Base-by-base conservation (phyloP, 2,888 invertebrate genomes). In the Pammene aurita region DNA sequence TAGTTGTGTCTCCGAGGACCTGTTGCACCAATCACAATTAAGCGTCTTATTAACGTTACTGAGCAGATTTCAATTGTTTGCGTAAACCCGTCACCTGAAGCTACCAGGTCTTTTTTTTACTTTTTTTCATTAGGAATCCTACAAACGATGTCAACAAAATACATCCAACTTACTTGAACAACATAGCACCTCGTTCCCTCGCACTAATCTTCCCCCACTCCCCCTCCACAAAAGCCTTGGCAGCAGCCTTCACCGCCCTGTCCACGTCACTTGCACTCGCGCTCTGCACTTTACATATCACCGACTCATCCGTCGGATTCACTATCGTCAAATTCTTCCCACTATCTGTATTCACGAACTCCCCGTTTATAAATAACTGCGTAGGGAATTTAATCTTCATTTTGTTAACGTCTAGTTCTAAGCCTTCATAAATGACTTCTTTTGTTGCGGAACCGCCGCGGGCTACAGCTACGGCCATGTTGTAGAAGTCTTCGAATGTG, bases 151-250 rank as follows among this genome's bases (percentile, higher is more conserved):
- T n/a, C 7, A 42, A 11, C 42, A 13, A 9, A 42, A 13, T 42
- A 0, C 41, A 2, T 41, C 0, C 0, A 66, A 86, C 89, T 90
- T 86, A 96, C 96, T 93, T 96, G 89, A 95, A 96, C 84, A 99
- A 91, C 0, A 98, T 82, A 70, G 95, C 93, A 2, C 98, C 98
- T 34, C 99, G 93, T 78, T 99, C 98, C 75, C 99, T 93, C 0
- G 98, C 96, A 80, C 97, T 98, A 83, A 99, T 97, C 85, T 96
- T 96, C n/a, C 96, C 95, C 99, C 99, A 99, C 79, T 97, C 96
- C 0, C 98, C 98, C 42, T 94, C 93, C 67, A 96, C 95, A 83
- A 98, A 98, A 0, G 98, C 98, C 70, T 93, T 95, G 79, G 97
- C 95, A 0, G 99, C 99, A 0, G 98, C 97, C 57, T 93, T 93